phyloP scores from a whole-genome alignment of 2,888 invertebrate species.

The Callinectes sapidus region DNA sequence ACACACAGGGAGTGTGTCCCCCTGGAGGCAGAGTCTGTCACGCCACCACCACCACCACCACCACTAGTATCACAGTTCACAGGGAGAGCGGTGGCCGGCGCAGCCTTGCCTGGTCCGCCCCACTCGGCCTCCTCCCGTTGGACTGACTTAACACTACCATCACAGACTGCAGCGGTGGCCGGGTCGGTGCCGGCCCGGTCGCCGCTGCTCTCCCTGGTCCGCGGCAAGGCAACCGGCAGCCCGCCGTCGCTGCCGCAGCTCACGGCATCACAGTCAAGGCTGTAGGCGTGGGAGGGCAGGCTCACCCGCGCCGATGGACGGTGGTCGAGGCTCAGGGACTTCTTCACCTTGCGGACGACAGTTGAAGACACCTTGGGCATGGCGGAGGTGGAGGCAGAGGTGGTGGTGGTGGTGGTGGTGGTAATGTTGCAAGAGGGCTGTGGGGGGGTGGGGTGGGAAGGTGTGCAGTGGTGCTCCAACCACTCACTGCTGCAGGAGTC shows the following conservation, averaged over 20 bases:
- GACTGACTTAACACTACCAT: constrained; percentile 2
- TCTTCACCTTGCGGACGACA: constrained; percentile 66
- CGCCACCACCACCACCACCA: neutral
- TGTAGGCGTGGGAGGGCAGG: constrained; percentile 61
- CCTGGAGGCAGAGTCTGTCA: neutral
- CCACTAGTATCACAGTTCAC: constrained; percentile 4
- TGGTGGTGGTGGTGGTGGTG: neutral
- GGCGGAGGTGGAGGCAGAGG: constrained; percentile 2
- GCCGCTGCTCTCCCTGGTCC: neutral
- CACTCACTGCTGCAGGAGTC: constrained; percentile 7
- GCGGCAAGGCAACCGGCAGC: neutral
- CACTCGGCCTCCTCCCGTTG: neutral
- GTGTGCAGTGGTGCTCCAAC: neutral
- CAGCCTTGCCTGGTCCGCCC: neutral
- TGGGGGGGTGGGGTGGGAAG: neutral
- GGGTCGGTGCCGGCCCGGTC: no score
- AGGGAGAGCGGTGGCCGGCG: neutral
- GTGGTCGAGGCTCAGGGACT: constrained; percentile 63
- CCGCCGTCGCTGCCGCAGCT: constrained; percentile 36
- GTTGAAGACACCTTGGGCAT: constrained; percentile 54
- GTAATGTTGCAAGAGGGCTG: neutral
- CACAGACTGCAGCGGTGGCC: neutral
- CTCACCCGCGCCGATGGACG: constrained; percentile 53
- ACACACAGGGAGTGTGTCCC: neutral
- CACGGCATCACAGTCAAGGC: constrained; percentile 61